A percentile compares a stretch with the other conserved stretches of the same genome.
Evolutionary conservation across 2,888 invertebrate genomes (phyloP).

Genomic region (Tolmerus cingulatus): DNA sequence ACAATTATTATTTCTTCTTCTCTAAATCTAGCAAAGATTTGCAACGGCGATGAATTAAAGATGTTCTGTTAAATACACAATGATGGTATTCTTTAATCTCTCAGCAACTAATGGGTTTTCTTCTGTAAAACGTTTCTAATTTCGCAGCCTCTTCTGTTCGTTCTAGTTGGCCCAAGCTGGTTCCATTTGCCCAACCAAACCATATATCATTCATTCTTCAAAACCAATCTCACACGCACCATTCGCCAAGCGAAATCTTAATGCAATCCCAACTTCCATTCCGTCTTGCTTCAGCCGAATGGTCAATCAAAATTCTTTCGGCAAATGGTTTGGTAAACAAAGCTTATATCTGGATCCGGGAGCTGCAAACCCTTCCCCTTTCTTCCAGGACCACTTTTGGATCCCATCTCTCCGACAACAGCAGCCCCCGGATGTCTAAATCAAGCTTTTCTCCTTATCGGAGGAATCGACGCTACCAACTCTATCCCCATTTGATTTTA

Average conservation of each 20-base stretch:
- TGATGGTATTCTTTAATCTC: neutral
- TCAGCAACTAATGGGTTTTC: neutral
- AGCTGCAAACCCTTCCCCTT: neutral
- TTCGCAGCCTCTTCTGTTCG: neutral
- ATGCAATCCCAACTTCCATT: neutral
- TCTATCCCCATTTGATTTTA: conserved; percentile 16
- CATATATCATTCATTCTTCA: neutral
- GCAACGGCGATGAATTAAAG: neutral
- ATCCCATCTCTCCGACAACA: neutral
- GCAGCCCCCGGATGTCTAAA: neutral
- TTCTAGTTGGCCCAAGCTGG: neutral
- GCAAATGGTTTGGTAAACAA: conserved; percentile 19
- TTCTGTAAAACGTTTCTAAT: neutral
- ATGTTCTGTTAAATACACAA: neutral
- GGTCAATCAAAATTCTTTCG: conserved; percentile 31
- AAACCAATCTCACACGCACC: neutral
- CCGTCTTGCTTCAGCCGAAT: neutral
- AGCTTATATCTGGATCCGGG: neutral
- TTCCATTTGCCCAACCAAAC: neutral
- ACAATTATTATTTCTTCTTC: no score
- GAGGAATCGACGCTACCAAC: conserved; percentile 17
- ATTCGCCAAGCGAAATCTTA: neutral
- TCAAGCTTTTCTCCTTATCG: conserved; percentile 27
- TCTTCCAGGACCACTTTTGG: neutral
- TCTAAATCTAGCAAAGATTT: neutral